Conservation (phyloP, 2,113 vertebrate genomes). For the Rhadina sibilatrix region DNA sequence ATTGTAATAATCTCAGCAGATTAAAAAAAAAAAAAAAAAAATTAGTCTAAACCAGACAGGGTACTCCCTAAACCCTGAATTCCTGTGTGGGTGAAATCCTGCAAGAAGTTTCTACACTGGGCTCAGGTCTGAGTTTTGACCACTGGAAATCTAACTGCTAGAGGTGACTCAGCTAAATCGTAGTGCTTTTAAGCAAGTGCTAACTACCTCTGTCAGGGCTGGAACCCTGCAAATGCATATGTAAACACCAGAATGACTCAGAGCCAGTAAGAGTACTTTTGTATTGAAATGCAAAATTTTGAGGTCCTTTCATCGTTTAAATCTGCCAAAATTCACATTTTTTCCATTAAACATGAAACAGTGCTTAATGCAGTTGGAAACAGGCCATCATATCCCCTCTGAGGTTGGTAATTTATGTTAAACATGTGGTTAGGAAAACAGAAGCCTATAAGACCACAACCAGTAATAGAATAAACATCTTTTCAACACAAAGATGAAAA, state of each 20-base stretch:
- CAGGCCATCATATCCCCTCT: background rate
- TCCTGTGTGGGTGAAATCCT: background rate
- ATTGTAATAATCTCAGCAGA: background rate
- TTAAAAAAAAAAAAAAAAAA: background rate
- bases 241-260: background rate
- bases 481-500: background rate
- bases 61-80: background rate
- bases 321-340: background rate
- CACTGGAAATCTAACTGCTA: background rate
- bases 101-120: fast-evolving
- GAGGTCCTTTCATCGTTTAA: background rate
- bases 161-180: background rate
- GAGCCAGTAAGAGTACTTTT: background rate
- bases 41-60: background rate
- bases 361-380: background rate
- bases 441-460: background rate
- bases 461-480: background rate
- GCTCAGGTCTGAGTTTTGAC: background rate
- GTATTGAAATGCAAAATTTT: background rate
- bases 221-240: background rate
- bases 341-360: background rate
- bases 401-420: background rate
- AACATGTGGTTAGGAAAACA: background rate
- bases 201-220: fast-evolving
- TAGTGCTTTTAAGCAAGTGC: background rate